These are phyloP conservation scores for Drosophila mettleri DNA, from an alignment of 2,888 invertebrate genomes.

Conservation along the genomic window DNA sequence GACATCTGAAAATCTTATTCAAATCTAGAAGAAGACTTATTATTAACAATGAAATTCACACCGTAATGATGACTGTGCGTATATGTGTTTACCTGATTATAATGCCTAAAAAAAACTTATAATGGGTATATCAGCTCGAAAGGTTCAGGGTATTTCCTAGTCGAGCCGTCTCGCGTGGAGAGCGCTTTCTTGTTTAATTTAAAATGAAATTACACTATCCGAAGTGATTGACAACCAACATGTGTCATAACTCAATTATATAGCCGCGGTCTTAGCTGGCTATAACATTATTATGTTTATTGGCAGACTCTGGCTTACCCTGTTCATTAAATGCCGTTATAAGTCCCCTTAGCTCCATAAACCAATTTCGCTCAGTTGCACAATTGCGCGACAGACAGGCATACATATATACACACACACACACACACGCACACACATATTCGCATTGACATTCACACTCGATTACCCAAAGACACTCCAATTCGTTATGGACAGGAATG, in stretches of 20 bases:
- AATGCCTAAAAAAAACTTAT: no score
- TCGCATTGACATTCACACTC: slow-evolving; percentile 29
- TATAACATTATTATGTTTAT: slow-evolving; percentile 26
- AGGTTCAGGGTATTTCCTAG: no score
- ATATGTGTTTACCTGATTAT: no score
- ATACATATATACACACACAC: not conserved
- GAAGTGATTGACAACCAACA: slow-evolving; percentile 12
- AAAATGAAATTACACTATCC: not conserved
- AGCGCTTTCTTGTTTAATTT: not conserved
- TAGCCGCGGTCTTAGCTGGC: slow-evolving; percentile 9
- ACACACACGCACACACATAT: slow-evolving; percentile 14
- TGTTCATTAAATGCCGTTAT: slow-evolving; percentile 33
- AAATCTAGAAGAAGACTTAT: no score
- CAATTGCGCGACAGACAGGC: slow-evolving; percentile 53
- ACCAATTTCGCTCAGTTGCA: slow-evolving; percentile 62
- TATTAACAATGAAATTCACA: no score
- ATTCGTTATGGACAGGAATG: slow-evolving; percentile 64
- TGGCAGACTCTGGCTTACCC: slow-evolving; percentile 4
- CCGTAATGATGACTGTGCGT: no score
- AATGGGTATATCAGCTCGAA: no score
- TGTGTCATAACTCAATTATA: slow-evolving; percentile 33
- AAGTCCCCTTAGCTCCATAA: slow-evolving; percentile 35
- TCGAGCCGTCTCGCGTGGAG: no score
- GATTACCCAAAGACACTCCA: slow-evolving; percentile 37
- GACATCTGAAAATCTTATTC: no score